phyloP scores from a whole-genome alignment of 2,797 vertebrate genomes.

The Graptemys geographica region DNA sequence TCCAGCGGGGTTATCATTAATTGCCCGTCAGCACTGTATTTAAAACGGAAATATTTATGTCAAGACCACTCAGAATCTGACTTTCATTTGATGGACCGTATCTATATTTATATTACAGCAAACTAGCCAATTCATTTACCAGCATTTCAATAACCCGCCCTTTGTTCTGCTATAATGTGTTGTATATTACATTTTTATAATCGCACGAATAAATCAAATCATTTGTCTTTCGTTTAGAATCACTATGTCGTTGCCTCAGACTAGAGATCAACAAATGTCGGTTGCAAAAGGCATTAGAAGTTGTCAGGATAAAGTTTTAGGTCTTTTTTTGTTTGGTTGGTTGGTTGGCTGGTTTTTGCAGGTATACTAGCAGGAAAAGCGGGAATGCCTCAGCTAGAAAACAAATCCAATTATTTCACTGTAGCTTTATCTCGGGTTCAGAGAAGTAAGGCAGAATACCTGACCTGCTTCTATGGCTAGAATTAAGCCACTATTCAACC shows the following conservation, averaged over 20 bases:
- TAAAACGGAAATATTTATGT: neutral
- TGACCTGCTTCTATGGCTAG: neutral
- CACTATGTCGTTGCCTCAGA: neutral
- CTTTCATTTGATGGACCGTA: neutral
- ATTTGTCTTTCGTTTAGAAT: neutral
- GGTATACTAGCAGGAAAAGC: neutral
- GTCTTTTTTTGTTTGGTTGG: too few relatives aligned
- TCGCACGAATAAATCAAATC: neutral
- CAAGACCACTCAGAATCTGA: neutral
- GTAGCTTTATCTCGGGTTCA: neutral
- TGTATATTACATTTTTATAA: neutral
- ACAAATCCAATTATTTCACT: neutral
- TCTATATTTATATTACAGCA: neutral
- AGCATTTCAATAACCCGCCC: neutral
- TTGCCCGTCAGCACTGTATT: neutral
- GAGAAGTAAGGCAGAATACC: neutral
- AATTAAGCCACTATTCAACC: neutral
- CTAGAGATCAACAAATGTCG: neutral
- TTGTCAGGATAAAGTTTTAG: neutral
- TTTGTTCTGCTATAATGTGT: neutral
- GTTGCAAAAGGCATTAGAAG: neutral
- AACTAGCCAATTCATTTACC: neutral
- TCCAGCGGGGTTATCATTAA: neutral
- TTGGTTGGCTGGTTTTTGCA: too few relatives aligned
- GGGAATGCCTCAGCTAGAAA: neutral